phyloP scores from a whole-genome alignment of 2,113 vertebrate genomes.

The Peromyscus polionotus region DNA sequence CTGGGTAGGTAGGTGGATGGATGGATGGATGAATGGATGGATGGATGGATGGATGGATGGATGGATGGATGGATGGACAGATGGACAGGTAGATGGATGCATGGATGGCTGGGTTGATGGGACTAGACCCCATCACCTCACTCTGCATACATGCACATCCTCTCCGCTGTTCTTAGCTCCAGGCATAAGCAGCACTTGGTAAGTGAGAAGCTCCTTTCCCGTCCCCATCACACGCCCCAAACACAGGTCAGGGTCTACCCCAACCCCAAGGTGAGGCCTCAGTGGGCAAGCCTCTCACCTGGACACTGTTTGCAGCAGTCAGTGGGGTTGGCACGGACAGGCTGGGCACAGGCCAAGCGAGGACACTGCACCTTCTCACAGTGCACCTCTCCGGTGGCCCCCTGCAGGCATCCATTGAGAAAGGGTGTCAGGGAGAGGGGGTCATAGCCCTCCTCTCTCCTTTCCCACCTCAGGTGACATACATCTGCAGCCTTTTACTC shows the following conservation, averaged over 20 bases:
- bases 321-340: conserved; percentile 92
- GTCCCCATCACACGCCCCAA: neutral
- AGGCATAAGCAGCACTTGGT: neutral
- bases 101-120: neutral
- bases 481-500: neutral
- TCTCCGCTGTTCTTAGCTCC: neutral
- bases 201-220: neutral
- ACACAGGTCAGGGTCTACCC: neutral
- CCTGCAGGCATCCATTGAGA: conserved; percentile 84
- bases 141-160: neutral
- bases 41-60: neutral
- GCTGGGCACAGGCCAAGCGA: conserved; percentile 92
- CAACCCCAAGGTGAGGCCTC: neutral
- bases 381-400: conserved; percentile 95
- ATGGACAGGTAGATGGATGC: neutral
- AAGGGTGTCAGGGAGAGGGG: neutral
- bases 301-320: conserved; percentile 99
- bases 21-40: fast-evolving
- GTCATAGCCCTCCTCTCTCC: neutral
- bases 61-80: too few species aligned
- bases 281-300: conserved; percentile 81
- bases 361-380: conserved; percentile 99
- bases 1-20: neutral
- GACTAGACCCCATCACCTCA: neutral
- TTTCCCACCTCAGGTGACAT: neutral